Evolutionary conservation across 2,888 invertebrate genomes (phyloP).

Genomic region (Auanema sp.): DNA sequence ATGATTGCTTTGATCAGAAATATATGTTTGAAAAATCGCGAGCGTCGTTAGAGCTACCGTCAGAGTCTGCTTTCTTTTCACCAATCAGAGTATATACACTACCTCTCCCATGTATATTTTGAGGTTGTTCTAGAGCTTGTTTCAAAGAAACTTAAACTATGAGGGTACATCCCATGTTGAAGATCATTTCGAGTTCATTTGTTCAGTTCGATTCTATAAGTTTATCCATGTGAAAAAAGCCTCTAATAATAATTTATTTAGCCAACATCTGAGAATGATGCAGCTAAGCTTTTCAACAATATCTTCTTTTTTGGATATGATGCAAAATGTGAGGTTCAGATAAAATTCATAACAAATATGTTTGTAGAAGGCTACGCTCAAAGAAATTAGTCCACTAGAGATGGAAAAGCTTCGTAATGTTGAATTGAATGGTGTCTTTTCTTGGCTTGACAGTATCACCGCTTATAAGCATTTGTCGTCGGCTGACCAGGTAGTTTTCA

Average conservation of each 20-base stretch:
- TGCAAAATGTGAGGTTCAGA: neutral
- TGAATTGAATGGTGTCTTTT: slow-evolving; percentile 56
- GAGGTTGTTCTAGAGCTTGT: neutral
- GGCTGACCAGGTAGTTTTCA: slow-evolving; percentile 34
- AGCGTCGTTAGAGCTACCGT: neutral
- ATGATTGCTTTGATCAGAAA: no score
- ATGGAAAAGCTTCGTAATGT: slow-evolving; percentile 51
- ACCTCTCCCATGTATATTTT: neutral
- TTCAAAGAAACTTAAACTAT: neutral
- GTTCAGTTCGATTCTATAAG: slow-evolving; percentile 1
- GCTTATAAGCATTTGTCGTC: slow-evolving; percentile 44
- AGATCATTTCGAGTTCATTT: slow-evolving; percentile 5
- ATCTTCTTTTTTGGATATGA: no score
- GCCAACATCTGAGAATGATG: no score
- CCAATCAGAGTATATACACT: neutral
- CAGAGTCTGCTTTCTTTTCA: neutral
- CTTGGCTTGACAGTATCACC: slow-evolving; percentile 56
- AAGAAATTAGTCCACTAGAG: slow-evolving; percentile 51
- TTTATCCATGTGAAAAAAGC: neutral
- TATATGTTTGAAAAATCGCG: neutral
- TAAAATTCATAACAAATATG: neutral
- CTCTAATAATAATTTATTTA: no score
- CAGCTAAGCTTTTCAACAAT: no score
- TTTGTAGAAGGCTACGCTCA: slow-evolving; percentile 24
- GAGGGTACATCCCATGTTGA: slow-evolving; percentile 9